Conservation (phyloP, 2,888 invertebrate species). For the Philopedon plagiatum region DNA sequence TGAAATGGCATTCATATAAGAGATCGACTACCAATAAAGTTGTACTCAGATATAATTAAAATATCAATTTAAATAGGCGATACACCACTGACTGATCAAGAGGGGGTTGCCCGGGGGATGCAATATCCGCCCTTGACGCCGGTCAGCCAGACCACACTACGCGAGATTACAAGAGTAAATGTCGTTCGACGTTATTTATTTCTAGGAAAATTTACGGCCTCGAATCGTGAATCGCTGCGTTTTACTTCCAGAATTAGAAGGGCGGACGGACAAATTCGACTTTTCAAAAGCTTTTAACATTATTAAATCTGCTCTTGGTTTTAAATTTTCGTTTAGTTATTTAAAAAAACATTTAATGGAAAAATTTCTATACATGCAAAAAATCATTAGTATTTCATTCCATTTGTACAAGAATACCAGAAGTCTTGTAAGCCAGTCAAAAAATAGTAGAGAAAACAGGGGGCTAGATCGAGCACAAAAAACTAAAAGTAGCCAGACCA, state of each 20-base stretch:
- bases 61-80: neutral
- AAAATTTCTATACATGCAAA: too few relatives aligned
- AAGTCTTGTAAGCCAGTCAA: too few relatives aligned
- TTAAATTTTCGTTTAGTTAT: neutral
- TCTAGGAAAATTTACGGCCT: conserved; percentile 32
- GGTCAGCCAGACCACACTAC: conserved; percentile 51
- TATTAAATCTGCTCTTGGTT: neutral
- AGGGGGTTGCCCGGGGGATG: conserved; percentile 30
- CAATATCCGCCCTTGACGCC: conserved; percentile 57
- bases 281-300: conserved; percentile 4
- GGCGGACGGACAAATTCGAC: neutral
- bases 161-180: conserved; percentile 49
- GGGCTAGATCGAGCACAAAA: too few relatives aligned
- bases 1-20: too few relatives aligned
- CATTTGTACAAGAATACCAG: too few relatives aligned
- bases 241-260: conserved; percentile 13
- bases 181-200: conserved; percentile 42
- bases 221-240: conserved; percentile 22
- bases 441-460: too few relatives aligned
- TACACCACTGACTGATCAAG: conserved; percentile 41
- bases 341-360: too few relatives aligned
- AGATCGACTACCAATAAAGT: too few relatives aligned
- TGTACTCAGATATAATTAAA: neutral
- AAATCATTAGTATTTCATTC: too few relatives aligned
- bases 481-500: too few relatives aligned